These are phyloP conservation scores for Mormyrops boulengeri DNA, from an alignment of 2,797 vertebrate species.

Conservation along the genomic window DNA sequence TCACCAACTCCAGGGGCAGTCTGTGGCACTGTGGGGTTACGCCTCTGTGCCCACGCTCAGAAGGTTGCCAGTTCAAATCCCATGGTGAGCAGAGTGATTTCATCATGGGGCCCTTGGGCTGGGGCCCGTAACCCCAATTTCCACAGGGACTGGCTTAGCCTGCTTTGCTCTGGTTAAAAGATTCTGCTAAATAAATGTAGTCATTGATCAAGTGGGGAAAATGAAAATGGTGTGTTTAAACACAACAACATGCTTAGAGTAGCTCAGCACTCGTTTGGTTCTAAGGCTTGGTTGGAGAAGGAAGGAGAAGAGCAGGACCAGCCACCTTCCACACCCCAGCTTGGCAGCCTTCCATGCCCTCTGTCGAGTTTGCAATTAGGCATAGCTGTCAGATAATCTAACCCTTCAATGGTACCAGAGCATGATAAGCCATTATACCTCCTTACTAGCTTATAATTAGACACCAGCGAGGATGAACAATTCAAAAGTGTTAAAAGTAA, in stretches of 20 bases:
- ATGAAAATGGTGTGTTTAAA: not conserved
- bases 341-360: not conserved
- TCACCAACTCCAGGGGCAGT: not conserved
- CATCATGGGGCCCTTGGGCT: not conserved
- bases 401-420: not conserved
- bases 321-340: not conserved
- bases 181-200: not conserved
- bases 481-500: not conserved
- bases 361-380: not conserved
- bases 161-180: not conserved
- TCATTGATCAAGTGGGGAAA: not conserved
- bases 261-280: not conserved
- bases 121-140: not conserved
- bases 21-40: not conserved
- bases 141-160: not conserved
- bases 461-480: not conserved
- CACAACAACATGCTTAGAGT: not conserved
- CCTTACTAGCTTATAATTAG: constrained; percentile 15
- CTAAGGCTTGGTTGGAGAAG: not conserved
- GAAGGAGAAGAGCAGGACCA: not conserved
- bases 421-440: not conserved
- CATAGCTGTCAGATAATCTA: not conserved
- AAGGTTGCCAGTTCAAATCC: not conserved
- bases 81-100: not conserved
- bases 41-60: not conserved